phyloP scores from a whole-genome alignment of 2,888 invertebrate genomes.

The Macaria liturata region DNA sequence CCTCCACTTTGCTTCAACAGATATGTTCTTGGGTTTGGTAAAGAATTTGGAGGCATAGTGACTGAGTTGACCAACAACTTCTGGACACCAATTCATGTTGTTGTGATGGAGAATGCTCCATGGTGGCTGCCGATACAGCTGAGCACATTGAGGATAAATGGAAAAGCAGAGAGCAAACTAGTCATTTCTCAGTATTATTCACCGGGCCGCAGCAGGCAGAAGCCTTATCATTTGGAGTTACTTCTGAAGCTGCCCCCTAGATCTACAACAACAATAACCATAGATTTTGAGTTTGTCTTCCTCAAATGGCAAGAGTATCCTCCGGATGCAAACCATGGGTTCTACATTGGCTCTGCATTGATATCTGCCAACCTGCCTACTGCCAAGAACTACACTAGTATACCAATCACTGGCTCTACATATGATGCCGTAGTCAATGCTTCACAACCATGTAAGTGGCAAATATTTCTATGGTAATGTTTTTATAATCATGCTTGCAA shows the following conservation, averaged over 20 bases:
- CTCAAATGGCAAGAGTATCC: conserved; percentile 99
- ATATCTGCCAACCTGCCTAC: conserved; percentile 90
- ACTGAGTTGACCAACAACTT: conserved; percentile 93
- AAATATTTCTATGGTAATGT: conserved; percentile 12
- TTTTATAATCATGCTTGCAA: too few species aligned
- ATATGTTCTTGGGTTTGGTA: conserved; percentile 94
- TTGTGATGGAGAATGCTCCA: conserved; percentile 95
- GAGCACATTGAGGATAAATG: conserved; percentile 91
- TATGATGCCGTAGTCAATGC: conserved; percentile 87
- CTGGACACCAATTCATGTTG: conserved; percentile 88
- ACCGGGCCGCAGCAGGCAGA: conserved; percentile 92
- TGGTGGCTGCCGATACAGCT: conserved; percentile 96
- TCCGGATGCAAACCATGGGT: conserved; percentile 99
- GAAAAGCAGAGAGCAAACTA: conserved; percentile 82
- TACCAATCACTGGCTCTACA: conserved; percentile 88
- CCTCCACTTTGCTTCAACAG: conserved; percentile 91
- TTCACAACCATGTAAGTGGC: conserved; percentile 76
- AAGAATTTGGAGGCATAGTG: conserved; percentile 95
- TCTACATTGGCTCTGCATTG: conserved; percentile 95
- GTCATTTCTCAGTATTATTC: conserved; percentile 79
- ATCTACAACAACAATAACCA: conserved; percentile 90
- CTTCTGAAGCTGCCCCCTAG: conserved; percentile 90
- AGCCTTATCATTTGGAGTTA: conserved; percentile 94
- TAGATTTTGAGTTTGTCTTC: conserved; percentile 97
- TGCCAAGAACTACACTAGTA: conserved; percentile 90